Conservation (phyloP, 2,113 vertebrate species). For the Speoplatyrhinus poulsoni region DNA sequence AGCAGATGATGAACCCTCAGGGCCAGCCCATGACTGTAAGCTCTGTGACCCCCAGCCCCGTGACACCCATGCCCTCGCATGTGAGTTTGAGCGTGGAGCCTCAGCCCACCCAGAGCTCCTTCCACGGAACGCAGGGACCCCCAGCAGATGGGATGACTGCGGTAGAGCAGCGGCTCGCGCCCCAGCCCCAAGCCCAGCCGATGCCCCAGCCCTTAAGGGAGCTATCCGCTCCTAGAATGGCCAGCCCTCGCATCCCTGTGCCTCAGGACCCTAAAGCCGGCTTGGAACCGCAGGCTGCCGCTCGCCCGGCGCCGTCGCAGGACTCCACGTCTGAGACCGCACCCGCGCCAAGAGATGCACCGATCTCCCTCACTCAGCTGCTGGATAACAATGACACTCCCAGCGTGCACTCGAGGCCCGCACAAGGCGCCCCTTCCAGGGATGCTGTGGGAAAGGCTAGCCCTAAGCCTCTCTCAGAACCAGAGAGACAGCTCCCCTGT, state of each 20-base stretch:
- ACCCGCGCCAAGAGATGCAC: constrained; percentile 84
- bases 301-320: constrained; percentile 61
- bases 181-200: constrained; percentile 61
- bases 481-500: constrained; percentile 55
- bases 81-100: constrained; percentile 60
- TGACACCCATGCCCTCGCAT: constrained; percentile 77
- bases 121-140: constrained; percentile 68
- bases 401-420: constrained; percentile 80
- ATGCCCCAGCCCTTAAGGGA: constrained; percentile 72
- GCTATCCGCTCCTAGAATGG: constrained; percentile 76
- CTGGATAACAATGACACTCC: constrained; percentile 86
- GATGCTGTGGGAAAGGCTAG: constrained; percentile 60
- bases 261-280: constrained; percentile 81
- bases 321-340: constrained; percentile 78
- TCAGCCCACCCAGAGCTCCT: constrained; percentile 76
- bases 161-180: constrained; percentile 78
- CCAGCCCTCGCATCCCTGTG: constrained; percentile 66
- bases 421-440: constrained; percentile 49
- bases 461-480: constrained; percentile 48
- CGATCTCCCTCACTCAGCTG: constrained; percentile 92
- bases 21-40: constrained; percentile 82
- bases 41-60: constrained; percentile 64
- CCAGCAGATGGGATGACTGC: constrained; percentile 72
- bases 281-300: constrained; percentile 74
- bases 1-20: constrained; percentile 80